These are phyloP conservation scores for Acleris literana DNA, from an alignment of 2,888 invertebrate genomes.

Conservation along the genomic window DNA sequence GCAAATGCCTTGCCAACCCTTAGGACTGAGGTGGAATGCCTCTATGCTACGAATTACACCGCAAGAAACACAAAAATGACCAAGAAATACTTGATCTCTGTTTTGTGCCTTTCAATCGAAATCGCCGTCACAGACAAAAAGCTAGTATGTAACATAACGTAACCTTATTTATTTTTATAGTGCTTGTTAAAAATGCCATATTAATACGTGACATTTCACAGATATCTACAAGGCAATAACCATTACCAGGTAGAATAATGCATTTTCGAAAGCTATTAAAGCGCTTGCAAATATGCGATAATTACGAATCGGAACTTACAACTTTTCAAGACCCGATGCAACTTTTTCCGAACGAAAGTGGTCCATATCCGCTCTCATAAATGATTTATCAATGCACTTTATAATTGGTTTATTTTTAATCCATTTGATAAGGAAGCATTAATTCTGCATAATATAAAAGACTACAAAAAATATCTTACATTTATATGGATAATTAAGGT, in stretches of 20 bases:
- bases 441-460: not conserved
- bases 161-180: conserved; percentile 16
- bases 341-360: conserved; percentile 20
- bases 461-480: no score
- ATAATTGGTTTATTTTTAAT: conserved; percentile 2
- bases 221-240: not conserved
- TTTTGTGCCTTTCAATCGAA: no score
- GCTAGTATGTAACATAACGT: not conserved
- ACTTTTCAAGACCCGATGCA: conserved; percentile 9
- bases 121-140: no score
- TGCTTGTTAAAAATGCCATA: not conserved
- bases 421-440: not conserved
- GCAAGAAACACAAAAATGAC: no score
- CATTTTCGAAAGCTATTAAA: conserved; percentile 27
- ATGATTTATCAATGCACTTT: conserved; percentile 4
- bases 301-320: conserved; percentile 20
- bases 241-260: conserved; percentile 4
- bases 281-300: conserved; percentile 14
- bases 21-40: no score
- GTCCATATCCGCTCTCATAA: conserved; percentile 4
- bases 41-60: no score
- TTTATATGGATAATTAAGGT: no score
- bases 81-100: no score
- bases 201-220: conserved; percentile 15
- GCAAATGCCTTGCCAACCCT: no score